Conservation (phyloP, 2,888 invertebrate genomes). For the Eustalomyia histrio region DNA sequence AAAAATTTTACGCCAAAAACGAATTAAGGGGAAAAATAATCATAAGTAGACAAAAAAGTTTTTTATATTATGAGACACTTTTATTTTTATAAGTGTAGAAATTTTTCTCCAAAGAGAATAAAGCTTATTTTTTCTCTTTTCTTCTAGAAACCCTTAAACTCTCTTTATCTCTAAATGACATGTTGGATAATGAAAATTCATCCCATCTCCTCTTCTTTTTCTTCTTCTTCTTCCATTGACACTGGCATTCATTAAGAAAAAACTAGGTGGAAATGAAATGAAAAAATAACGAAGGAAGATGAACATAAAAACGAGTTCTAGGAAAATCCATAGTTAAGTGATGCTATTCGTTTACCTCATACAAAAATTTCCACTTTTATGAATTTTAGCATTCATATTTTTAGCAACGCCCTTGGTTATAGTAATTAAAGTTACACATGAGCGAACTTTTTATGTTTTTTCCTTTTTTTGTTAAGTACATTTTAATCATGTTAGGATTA, state of each 20-base stretch:
- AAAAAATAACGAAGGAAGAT: neutral
- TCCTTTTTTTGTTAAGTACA: constrained; percentile 2
- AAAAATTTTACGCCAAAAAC: too few relatives aligned
- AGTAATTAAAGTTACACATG: constrained; percentile 35
- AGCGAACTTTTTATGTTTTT: constrained; percentile 15
- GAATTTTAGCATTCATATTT: neutral
- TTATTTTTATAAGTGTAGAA: neutral
- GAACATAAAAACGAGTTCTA: neutral
- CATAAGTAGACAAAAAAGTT: too few relatives aligned
- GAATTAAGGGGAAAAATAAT: too few relatives aligned
- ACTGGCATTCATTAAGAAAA: constrained; percentile 42
- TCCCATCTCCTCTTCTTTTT: neutral
- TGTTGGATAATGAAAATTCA: neutral
- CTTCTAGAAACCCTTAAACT: neutral
- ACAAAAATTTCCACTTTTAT: neutral
- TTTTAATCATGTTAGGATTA: constrained; percentile 38
- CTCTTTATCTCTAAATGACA: neutral
- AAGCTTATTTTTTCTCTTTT: neutral
- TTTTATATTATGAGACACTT: too few relatives aligned
- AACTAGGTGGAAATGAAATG: neutral
- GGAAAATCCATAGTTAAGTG: constrained; percentile 1
- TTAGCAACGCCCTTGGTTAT: constrained; percentile 37
- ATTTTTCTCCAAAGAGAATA: neutral
- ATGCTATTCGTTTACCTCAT: constrained; percentile 6
- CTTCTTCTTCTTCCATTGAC: neutral